Base-by-base conservation (phyloP, 2,888 invertebrate genomes). In the Girardia tigrina region DNA sequence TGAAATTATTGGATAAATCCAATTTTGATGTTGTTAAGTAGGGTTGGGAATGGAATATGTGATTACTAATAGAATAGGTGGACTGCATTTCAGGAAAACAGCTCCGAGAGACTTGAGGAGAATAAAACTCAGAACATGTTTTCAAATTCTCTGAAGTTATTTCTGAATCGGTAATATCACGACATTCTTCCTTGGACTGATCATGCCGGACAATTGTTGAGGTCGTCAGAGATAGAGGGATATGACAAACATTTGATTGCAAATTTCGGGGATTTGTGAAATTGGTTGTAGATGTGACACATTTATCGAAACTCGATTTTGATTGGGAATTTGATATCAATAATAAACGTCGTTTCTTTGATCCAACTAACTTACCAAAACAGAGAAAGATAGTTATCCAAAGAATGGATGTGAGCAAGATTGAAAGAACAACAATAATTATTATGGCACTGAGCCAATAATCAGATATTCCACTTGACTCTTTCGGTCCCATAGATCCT, bases 391-490 rank as follows among this genome's bases (percentile, higher is more conserved):
- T 56, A 12, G 56, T 56, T 4, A 74, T 69, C 74, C 74, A 74
- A 26, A 74, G 74, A 6, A 74, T 42, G 20, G 42, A 56, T 14
- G 74, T 74, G 26, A 74, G 56, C 6, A 74, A 42, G 26, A 74
- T 74, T 26, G 42, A 74, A 26, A 74, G 56, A 56, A 74, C 74
- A 1, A 74, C 74, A 2, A 69, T 26, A 26, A 74, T 74, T 8
- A 74, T 74, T 23, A 74, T 74, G 20, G 69, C 74, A 26, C 74
- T 69, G 12, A 74, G 56, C 74, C 74, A 74, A 23, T 74, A 69
- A 28, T 74, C 69, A 26, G 74, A 74, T 27, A 74, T 42, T 69
- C 74, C 42, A 26, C 69, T 26, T 23, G 27, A 71, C 4, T 56
- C 56, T n/a, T 56, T 56, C 23, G 56, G n/a, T 20, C 6, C 4